These are phyloP conservation scores for Junco hyemalis DNA, from an alignment of 2,113 vertebrate genomes.

Conservation along the genomic window DNA sequence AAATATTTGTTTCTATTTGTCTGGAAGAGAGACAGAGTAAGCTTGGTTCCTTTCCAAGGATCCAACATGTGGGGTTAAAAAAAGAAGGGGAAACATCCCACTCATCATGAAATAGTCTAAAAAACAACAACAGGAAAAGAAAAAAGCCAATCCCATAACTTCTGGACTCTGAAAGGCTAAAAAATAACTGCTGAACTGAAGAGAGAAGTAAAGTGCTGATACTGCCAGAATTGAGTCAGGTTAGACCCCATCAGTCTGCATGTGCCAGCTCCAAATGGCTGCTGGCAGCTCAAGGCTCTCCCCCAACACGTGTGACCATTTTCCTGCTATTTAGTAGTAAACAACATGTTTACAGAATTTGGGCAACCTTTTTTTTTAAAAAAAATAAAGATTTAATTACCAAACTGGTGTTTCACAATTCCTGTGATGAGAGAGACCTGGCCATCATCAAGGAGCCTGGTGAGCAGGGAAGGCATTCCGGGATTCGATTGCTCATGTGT, in stretches of 20 bases:
- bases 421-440: neutral
- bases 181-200: neutral
- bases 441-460: neutral
- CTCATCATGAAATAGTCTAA: neutral
- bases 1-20: conserved; percentile 44
- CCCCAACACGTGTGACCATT: neutral
- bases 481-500: neutral
- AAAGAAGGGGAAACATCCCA: conserved; percentile 4
- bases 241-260: neutral
- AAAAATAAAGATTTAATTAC: neutral
- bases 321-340: neutral
- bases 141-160: neutral
- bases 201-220: neutral
- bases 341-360: conserved; percentile 32
- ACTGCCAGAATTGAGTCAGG: neutral
- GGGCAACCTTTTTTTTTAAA: neutral
- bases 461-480: neutral
- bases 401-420: conserved; percentile 18
- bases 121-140: conserved; percentile 46
- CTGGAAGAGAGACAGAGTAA: conserved; percentile 28
- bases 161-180: neutral
- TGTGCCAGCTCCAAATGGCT: neutral
- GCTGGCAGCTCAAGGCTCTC: neutral
- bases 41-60: conserved; percentile 5
- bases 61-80: neutral